phyloP scores from a whole-genome alignment of 2,888 invertebrate species.

The Nemotelus pantherinus region DNA sequence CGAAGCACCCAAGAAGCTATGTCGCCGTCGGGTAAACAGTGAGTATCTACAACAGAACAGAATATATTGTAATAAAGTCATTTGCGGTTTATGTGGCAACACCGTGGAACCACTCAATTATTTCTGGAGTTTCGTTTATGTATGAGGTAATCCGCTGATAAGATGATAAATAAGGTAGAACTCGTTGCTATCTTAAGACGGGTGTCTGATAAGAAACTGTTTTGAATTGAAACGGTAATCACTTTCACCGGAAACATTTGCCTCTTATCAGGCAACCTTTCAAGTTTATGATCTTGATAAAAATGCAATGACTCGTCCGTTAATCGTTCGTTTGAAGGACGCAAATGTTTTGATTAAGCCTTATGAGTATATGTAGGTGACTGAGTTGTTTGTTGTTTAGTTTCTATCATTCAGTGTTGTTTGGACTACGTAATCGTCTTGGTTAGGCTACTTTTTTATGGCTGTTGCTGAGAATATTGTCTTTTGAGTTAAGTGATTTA shows the following conservation, averaged over 20 bases:
- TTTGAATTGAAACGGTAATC: slow-evolving; percentile 28
- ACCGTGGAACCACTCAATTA: slow-evolving; percentile 25
- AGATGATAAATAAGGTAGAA: slow-evolving; percentile 35
- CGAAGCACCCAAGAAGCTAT: slow-evolving; percentile 19
- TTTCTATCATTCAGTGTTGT: slow-evolving; percentile 3
- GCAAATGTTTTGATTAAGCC: slow-evolving; percentile 30
- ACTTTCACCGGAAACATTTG: slow-evolving; percentile 38
- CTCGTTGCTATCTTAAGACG: slow-evolving; percentile 31
- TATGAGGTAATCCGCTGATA: slow-evolving; percentile 37
- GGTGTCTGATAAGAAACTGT: slow-evolving; percentile 29
- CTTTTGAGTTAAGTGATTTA: not conserved
- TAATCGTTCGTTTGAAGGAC: slow-evolving; percentile 35
- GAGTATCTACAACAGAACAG: slow-evolving; percentile 15
- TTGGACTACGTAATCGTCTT: not conserved
- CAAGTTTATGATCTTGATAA: slow-evolving; percentile 35
- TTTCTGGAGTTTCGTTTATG: slow-evolving; percentile 24
- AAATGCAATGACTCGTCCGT: slow-evolving; percentile 26
- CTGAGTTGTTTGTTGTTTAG: not conserved
- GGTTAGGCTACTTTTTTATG: not conserved
- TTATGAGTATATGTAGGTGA: slow-evolving; percentile 16
- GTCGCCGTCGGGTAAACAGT: slow-evolving; percentile 39
- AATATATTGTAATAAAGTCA: not conserved
- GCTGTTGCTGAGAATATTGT: not conserved
- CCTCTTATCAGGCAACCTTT: slow-evolving; percentile 31
- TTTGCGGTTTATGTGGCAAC: not conserved